Conservation (phyloP, 2,113 vertebrate species). For the Pan paniscus region DNA sequence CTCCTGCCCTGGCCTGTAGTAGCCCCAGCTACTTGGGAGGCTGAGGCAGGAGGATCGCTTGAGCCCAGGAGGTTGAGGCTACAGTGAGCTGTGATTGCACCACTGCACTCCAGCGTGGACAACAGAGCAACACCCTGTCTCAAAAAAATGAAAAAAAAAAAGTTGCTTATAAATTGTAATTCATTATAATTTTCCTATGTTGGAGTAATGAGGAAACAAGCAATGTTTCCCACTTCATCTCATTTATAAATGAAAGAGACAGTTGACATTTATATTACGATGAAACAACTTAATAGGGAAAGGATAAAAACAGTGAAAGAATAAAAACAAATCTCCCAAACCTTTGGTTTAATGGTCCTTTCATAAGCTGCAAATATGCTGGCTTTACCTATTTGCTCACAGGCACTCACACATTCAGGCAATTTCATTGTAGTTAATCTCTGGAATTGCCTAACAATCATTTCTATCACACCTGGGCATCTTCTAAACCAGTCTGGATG, state of each 20-base stretch:
- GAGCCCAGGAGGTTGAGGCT: too few species aligned
- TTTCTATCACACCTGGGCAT: not conserved
- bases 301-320: not conserved
- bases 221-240: not conserved
- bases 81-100: too few species aligned
- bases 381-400: not conserved
- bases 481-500: not conserved
- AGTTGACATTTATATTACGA: not conserved
- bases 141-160: too few species aligned
- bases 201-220: not conserved
- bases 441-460: not conserved
- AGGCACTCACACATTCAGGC: not conserved
- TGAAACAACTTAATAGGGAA: not conserved
- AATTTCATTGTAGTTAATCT: not conserved
- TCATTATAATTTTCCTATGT: not conserved
- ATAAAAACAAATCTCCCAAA: constrained; percentile 31
- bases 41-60: too few species aligned
- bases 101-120: too few species aligned
- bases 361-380: constrained; percentile 13
- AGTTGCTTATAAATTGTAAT: too few species aligned
- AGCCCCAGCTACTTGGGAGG: too few species aligned
- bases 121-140: too few species aligned
- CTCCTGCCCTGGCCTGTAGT: too few species aligned
- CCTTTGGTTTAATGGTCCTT: not conserved
- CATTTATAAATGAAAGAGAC: not conserved